phyloP scores from a whole-genome alignment of 1,140 invertebrate species.

The Parapsyche elsis region DNA sequence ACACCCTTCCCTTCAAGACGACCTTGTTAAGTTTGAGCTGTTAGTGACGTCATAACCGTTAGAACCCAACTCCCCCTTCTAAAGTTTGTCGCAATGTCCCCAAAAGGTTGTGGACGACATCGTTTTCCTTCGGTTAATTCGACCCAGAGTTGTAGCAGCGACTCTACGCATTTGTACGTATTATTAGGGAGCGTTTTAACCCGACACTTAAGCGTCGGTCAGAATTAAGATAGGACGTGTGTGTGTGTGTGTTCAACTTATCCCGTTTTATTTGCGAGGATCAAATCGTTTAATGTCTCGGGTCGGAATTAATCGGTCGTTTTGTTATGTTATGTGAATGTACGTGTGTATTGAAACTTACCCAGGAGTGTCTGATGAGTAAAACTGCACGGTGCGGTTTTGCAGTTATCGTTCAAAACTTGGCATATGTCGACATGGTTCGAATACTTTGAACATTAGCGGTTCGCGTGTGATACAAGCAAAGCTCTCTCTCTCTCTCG shows the following conservation, averaged over 20 bases:
- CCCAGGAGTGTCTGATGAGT: background rate
- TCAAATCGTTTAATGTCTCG: slow-evolving; percentile 31
- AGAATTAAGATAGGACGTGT: slow-evolving; percentile 43
- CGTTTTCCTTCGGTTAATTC: slow-evolving; percentile 19
- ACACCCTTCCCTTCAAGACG: slow-evolving; percentile 19
- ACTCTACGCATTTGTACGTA: background rate
- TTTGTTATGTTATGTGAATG: too few species aligned
- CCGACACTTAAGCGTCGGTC: slow-evolving; percentile 19
- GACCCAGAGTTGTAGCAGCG: background rate
- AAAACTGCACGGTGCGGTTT: background rate
- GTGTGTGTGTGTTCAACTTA: slow-evolving; percentile 6
- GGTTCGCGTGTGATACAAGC: slow-evolving; percentile 1
- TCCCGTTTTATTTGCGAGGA: slow-evolving; percentile 36
- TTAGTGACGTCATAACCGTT: slow-evolving; percentile 31
- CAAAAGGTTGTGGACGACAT: background rate
- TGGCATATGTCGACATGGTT: slow-evolving; percentile 18
- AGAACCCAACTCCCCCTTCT: background rate
- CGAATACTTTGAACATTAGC: slow-evolving; percentile 20
- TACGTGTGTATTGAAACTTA: too few species aligned
- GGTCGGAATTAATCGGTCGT: too few species aligned
- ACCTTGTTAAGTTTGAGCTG: slow-evolving; percentile 33
- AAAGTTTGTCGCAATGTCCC: background rate
- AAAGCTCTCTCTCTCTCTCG: background rate
- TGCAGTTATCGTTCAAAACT: slow-evolving; percentile 25
- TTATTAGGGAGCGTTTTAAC: slow-evolving; percentile 37